phyloP scores from a whole-genome alignment of 1,140 invertebrate species.

The Trichomalopsis sarcophagae region DNA sequence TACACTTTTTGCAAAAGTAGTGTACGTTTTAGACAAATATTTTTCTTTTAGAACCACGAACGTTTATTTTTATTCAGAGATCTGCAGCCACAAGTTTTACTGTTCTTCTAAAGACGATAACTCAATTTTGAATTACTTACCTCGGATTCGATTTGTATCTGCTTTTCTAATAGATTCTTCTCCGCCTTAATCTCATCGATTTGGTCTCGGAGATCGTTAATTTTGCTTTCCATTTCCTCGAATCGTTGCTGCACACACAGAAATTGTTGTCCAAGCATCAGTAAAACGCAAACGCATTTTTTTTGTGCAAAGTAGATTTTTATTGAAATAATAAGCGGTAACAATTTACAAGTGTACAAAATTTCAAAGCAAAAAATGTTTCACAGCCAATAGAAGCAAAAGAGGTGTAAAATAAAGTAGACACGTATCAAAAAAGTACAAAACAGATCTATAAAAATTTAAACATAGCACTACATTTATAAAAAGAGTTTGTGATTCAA shows the following conservation, averaged over 20 bases:
- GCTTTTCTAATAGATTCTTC: slow-evolving; percentile 67
- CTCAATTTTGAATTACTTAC: slow-evolving; percentile 56
- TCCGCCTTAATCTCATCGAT: slow-evolving; percentile 70
- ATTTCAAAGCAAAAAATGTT: slow-evolving; percentile 15
- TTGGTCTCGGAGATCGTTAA: slow-evolving; percentile 69
- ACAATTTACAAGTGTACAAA: slow-evolving; percentile 45
- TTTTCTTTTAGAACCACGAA: not conserved
- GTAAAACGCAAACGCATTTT: slow-evolving; percentile 63
- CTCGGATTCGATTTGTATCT: slow-evolving; percentile 68
- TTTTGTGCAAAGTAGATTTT: slow-evolving; percentile 52
- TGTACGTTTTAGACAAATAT: slow-evolving; percentile 11
- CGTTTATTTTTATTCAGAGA: too few species aligned
- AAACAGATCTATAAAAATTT: slow-evolving; percentile 19
- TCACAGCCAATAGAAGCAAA: slow-evolving; percentile 25
- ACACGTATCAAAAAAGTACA: slow-evolving; percentile 27
- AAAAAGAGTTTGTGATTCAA: slow-evolving; percentile 4
- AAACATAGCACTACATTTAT: not conserved
- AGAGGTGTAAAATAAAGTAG: slow-evolving; percentile 6
- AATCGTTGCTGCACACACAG: slow-evolving; percentile 71
- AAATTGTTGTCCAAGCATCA: slow-evolving; percentile 60
- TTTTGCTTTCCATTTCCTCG: slow-evolving; percentile 72
- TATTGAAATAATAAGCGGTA: slow-evolving; percentile 55
- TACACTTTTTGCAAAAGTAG: slow-evolving; percentile 1
- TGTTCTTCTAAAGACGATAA: not conserved
- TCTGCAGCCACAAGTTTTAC: too few species aligned